Evolutionary conservation across 2,113 vertebrate species (phyloP).

Genomic region (Equus quagga): DNA sequence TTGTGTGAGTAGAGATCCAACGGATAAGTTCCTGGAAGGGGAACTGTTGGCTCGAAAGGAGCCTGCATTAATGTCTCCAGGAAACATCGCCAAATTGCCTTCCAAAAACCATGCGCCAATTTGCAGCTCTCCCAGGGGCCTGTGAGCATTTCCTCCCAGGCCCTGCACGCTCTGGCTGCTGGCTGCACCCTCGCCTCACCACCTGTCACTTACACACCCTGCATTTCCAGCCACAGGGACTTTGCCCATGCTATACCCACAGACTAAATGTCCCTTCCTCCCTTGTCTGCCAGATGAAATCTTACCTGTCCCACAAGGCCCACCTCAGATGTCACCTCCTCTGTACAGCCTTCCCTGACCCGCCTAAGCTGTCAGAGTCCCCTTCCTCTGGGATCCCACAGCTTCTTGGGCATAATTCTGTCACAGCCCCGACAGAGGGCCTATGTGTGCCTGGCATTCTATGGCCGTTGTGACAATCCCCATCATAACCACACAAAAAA

Average conservation of each 20-base stretch:
- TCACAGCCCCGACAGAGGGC: neutral
- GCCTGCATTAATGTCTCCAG: neutral
- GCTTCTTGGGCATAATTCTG: neutral
- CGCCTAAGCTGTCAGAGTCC: neutral
- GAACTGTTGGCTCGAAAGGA: conserved; percentile 4
- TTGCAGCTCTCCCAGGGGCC: neutral
- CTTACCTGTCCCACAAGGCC: neutral
- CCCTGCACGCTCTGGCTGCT: neutral
- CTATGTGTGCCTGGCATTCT: neutral
- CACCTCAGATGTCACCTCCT: neutral
- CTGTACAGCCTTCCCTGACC: neutral
- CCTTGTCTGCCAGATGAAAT: neutral
- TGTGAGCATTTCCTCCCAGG: neutral
- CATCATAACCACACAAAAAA: neutral
- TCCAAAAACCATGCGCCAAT: conserved; percentile 35
- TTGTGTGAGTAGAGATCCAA: neutral
- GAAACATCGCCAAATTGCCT: conserved; percentile 61
- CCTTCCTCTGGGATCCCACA: neutral
- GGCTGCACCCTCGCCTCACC: neutral
- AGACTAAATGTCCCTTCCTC: neutral
- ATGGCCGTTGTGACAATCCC: neutral
- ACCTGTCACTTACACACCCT: neutral
- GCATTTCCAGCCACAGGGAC: neutral
- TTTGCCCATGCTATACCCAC: neutral
- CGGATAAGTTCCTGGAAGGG: conserved; percentile 61